Conservation (phyloP, 2,888 invertebrate species). For the Noctuana brunneofusca region DNA sequence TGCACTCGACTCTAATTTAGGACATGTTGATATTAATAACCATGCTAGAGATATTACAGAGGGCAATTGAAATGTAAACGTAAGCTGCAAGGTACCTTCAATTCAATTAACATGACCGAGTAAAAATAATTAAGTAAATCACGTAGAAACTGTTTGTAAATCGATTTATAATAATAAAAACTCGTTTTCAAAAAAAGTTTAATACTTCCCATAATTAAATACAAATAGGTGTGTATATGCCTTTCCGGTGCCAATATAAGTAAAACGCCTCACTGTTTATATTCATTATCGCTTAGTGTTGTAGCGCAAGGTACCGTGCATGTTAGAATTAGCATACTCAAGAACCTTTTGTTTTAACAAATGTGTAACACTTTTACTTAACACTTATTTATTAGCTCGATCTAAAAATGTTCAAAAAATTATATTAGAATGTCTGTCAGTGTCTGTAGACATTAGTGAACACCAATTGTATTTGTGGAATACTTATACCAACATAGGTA, state of each 20-base stretch:
- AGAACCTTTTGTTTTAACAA: slow-evolving; percentile 4
- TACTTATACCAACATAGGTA: too few relatives aligned
- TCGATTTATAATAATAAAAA: not conserved
- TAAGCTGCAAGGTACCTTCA: not conserved
- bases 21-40: slow-evolving; percentile 33
- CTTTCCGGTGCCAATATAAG: slow-evolving; percentile 11
- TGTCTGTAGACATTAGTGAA: too few relatives aligned
- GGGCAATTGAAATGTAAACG: slow-evolving; percentile 7
- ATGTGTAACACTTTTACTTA: slow-evolving; percentile 24
- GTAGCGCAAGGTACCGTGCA: slow-evolving; percentile 13
- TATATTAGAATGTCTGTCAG: not conserved
- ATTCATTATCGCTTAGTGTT: slow-evolving; percentile 18
- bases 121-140: too few relatives aligned
- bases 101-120: not conserved
- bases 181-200: not conserved
- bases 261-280: slow-evolving; percentile 22
- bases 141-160: not conserved
- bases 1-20: slow-evolving; percentile 30
- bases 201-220: too few relatives aligned
- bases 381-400: slow-evolving; percentile 9
- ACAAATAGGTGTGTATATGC: not conserved
- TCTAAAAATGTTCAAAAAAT: not conserved
- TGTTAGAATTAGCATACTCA: slow-evolving; percentile 27
- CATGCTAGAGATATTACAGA: slow-evolving; percentile 6
- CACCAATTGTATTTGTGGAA: too few relatives aligned